phyloP scores from a whole-genome alignment of 2,113 vertebrate genomes.

The Vombatus ursinus region DNA sequence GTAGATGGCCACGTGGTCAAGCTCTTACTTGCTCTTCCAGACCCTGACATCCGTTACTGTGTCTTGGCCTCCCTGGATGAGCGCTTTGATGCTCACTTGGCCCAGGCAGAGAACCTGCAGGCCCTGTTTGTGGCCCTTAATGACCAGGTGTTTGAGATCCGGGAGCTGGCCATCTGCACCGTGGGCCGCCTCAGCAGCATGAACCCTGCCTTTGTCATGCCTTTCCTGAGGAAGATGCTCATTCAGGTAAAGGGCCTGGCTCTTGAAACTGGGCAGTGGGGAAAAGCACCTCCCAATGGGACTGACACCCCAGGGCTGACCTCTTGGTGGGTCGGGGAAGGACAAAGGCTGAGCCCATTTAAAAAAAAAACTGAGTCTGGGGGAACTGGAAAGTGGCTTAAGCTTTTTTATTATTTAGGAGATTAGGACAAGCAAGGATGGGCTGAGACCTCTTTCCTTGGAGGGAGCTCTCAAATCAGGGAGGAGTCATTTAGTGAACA shows the following conservation, averaged over 20 bases:
- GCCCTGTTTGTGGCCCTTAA: constrained; percentile 97
- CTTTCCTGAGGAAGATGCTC: constrained; percentile 99
- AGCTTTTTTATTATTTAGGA: background rate
- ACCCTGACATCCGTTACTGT: constrained; percentile 98
- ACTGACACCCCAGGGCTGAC: background rate
- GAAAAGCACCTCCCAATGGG: background rate
- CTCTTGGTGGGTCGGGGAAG: background rate
- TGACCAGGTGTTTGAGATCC: constrained; percentile 98
- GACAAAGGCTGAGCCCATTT: background rate
- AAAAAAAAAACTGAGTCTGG: background rate
- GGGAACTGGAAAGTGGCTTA: background rate
- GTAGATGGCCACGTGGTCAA: background rate
- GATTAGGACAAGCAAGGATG: background rate
- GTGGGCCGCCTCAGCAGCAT: constrained; percentile 98
- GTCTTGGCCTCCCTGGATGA: constrained; percentile 98
- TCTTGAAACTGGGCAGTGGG: background rate
- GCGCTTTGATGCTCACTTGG: constrained; percentile 96
- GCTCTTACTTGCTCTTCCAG: constrained; percentile 79
- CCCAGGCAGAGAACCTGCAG: constrained; percentile 97
- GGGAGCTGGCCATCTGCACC: constrained; percentile 98
- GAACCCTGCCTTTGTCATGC: constrained; percentile 99
- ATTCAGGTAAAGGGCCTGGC: constrained; percentile 90
- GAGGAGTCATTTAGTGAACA: background rate
- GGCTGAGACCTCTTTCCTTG: background rate
- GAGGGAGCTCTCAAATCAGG: background rate